phyloP scores from a whole-genome alignment of 2,797 vertebrate species.

The Choloepus didactylus region DNA sequence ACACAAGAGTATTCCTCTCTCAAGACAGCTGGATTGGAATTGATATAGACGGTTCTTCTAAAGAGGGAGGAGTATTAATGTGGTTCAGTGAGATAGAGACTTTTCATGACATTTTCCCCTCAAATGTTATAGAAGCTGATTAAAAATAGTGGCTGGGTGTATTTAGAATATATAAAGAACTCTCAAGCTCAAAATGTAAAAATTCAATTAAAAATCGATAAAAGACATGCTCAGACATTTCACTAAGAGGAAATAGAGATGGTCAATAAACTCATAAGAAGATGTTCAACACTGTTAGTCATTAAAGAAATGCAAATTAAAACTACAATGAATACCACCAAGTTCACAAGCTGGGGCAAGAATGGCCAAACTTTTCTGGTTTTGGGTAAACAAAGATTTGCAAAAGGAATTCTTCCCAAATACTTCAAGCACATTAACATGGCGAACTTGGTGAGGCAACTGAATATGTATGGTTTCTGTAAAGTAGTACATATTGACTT shows the following conservation, averaged over 20 bases:
- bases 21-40: constrained; percentile 58
- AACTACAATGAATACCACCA: neutral
- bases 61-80: constrained; percentile 71
- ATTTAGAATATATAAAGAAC: constrained; percentile 1
- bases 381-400: constrained; percentile 96
- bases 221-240: neutral
- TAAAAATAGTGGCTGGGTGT: constrained; percentile 54
- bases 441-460: constrained; percentile 98
- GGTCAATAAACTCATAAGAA: neutral
- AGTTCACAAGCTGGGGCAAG: constrained; percentile 83
- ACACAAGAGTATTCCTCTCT: neutral
- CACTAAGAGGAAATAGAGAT: neutral
- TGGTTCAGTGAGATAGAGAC: constrained; percentile 71
- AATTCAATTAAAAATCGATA: neutral
- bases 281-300: neutral
- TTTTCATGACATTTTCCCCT: constrained; percentile 10
- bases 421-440: constrained; percentile 99
- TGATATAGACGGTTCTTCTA: constrained; percentile 53
- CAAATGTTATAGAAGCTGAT: constrained; percentile 60
- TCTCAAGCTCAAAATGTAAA: neutral
- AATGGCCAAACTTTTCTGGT: constrained; percentile 98
- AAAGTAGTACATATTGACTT: constrained; percentile 97
- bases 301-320: constrained; percentile 2
- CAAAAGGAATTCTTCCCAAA: constrained; percentile 98
- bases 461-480: constrained; percentile 99